A percentile compares a stretch with the other conserved stretches of the same genome.
Conservation (phyloP, 2,888 invertebrate genomes). For the Leptopilina drosophilae region DNA sequence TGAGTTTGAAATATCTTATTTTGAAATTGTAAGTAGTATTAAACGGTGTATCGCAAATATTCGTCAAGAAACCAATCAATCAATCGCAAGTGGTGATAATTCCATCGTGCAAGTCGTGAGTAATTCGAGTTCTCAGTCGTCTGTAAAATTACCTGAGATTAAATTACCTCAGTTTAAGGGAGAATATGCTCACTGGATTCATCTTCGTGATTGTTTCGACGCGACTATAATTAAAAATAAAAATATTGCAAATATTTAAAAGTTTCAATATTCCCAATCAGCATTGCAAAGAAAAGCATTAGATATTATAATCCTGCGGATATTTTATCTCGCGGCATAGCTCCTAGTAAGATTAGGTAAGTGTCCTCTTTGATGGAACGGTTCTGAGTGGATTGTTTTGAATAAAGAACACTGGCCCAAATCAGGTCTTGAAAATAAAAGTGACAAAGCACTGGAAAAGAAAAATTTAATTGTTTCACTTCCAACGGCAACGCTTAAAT, state of each 20-base stretch:
- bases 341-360: slow-evolving; percentile 1
- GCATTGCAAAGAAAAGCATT: neutral
- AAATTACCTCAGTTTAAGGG: neutral
- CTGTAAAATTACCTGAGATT: too few relatives aligned
- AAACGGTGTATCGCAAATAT: too few relatives aligned
- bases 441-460: neutral
- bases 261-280: neutral
- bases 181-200: neutral
- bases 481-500: neutral
- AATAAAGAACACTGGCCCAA: neutral
- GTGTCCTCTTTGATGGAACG: slow-evolving; percentile 28
- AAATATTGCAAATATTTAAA: neutral
- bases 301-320: slow-evolving; percentile 44
- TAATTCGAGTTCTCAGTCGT: too few relatives aligned
- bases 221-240: slow-evolving; percentile 7
- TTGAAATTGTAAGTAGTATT: too few relatives aligned
- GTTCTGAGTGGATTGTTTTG: slow-evolving; percentile 40
- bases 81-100: too few relatives aligned
- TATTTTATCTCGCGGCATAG: slow-evolving; percentile 34
- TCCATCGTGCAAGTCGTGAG: too few relatives aligned
- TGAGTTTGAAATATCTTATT: too few relatives aligned
- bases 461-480: neutral
- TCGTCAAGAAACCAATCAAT: too few relatives aligned
- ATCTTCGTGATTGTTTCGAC: slow-evolving; percentile 1
- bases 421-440: neutral